Conservation (phyloP, 2,888 invertebrate species). For the Leptinotarsa rubiginosa region DNA sequence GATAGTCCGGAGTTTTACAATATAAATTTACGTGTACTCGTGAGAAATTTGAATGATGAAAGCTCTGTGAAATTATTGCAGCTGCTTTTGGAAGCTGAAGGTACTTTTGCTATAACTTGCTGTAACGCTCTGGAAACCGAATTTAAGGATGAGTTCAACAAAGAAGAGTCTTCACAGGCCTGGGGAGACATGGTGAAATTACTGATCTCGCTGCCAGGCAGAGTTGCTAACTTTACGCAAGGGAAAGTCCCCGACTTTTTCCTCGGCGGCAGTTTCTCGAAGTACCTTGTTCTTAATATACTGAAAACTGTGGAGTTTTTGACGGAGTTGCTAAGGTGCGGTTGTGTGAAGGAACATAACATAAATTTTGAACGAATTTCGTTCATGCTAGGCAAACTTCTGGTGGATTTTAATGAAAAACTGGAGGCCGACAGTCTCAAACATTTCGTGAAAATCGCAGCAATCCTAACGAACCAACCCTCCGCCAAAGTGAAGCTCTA, state of each 20-base stretch:
- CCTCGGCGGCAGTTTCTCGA: constrained; percentile 70
- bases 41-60: constrained; percentile 67
- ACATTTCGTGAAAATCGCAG: constrained; percentile 70
- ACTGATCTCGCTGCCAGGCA: constrained; percentile 76
- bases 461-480: constrained; percentile 67
- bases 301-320: constrained; percentile 74
- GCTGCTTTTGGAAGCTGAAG: constrained; percentile 70
- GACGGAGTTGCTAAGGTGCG: constrained; percentile 62
- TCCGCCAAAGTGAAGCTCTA: constrained; percentile 64
- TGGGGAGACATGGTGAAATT: constrained; percentile 71
- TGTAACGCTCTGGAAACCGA: constrained; percentile 42
- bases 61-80: constrained; percentile 64
- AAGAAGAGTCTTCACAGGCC: constrained; percentile 32
- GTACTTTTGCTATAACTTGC: constrained; percentile 68
- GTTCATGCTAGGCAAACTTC: constrained; percentile 72
- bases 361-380: constrained; percentile 52
- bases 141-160: constrained; percentile 61
- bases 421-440: constrained; percentile 67
- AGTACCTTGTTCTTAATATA: constrained; percentile 72
- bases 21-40: constrained; percentile 68
- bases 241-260: constrained; percentile 72
- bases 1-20: constrained; percentile 69
- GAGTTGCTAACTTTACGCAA: constrained; percentile 77
- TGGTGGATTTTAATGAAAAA: constrained; percentile 70
- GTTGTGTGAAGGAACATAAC: constrained; percentile 58